Percentiles rank a stretch among this genome's conserved stretches.
Conservation (phyloP, 1,140 invertebrate genomes). For the Zeugodacus cucurbitae region DNA sequence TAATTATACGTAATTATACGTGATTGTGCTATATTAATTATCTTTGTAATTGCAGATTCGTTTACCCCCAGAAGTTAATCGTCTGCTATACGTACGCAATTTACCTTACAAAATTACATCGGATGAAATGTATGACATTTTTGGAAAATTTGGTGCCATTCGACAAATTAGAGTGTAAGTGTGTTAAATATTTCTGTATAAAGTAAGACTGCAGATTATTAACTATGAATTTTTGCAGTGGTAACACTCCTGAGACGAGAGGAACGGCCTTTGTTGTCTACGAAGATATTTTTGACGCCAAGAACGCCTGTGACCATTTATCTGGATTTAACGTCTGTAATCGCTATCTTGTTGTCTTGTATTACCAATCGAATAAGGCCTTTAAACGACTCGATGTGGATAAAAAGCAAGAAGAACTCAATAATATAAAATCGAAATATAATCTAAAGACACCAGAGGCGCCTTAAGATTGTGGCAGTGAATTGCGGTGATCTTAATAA, state of each 20-base stretch:
- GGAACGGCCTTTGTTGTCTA: constrained; percentile 99
- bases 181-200: background rate
- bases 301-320: constrained; percentile 99
- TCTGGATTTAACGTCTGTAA: constrained; percentile 99
- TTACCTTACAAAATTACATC: constrained; percentile 99
- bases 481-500: background rate
- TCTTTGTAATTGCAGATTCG: constrained; percentile 77
- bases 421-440: constrained; percentile 97
- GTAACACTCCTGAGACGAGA: constrained; percentile 96
- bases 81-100: constrained; percentile 97
- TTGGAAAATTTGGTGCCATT: constrained; percentile 99
- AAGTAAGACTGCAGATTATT: constrained; percentile 21
- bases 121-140: constrained; percentile 99
- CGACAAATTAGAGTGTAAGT: constrained; percentile 98
- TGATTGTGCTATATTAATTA: background rate
- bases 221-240: constrained; percentile 72
- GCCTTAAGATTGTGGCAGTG: constrained; percentile 47
- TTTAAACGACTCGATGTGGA: constrained; percentile 97
- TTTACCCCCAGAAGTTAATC: constrained; percentile 97
- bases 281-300: constrained; percentile 99
- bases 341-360: constrained; percentile 96
- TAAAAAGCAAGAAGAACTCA: constrained; percentile 96
- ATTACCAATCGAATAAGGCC: constrained; percentile 94
- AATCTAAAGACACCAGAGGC: constrained; percentile 69
- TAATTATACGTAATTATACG: too few relatives aligned